These are phyloP conservation scores for Xanthorhoe spadicearia DNA, from an alignment of 2,888 invertebrate species.

Conservation along the genomic window DNA sequence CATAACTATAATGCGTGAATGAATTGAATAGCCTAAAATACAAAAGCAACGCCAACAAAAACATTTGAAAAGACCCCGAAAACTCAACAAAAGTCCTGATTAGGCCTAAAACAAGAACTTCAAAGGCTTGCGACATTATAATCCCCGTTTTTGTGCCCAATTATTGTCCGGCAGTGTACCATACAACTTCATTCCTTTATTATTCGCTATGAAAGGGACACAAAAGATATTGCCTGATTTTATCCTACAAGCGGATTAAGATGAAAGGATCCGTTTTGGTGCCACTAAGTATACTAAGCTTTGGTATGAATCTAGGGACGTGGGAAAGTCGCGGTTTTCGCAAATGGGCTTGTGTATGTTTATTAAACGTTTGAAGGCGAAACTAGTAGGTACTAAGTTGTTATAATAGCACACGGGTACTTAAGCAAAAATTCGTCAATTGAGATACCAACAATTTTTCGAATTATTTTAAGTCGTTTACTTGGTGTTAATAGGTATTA, in stretches of 20 bases:
- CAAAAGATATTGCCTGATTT: slow-evolving; percentile 46
- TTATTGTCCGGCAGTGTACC: slow-evolving; percentile 20
- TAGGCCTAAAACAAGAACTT: slow-evolving; percentile 12
- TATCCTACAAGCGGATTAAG: slow-evolving; percentile 42
- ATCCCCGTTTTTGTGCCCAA: slow-evolving; percentile 12
- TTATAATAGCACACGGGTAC: too few relatives aligned
- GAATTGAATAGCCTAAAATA: not conserved
- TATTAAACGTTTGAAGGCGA: too few relatives aligned
- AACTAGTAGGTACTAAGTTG: too few relatives aligned
- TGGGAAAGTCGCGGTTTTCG: not conserved
- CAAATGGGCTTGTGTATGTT: too few relatives aligned
- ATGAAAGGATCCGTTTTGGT: slow-evolving; percentile 35
- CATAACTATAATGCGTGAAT: not conserved
- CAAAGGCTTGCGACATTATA: slow-evolving; percentile 14
- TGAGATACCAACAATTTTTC: too few relatives aligned
- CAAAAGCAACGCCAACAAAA: not conserved
- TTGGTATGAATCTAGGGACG: slow-evolving; percentile 15
- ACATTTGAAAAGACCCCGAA: not conserved
- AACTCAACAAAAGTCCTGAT: slow-evolving; percentile 8
- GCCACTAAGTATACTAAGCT: slow-evolving; percentile 23
- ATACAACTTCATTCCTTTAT: slow-evolving; percentile 38
- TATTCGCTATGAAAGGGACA: slow-evolving; percentile 37
- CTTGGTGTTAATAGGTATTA: too few relatives aligned
- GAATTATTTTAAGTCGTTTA: too few relatives aligned
- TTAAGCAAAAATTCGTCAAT: too few relatives aligned